phyloP scores from a whole-genome alignment of 2,797 vertebrate species.

The Furcifer pardalis region DNA sequence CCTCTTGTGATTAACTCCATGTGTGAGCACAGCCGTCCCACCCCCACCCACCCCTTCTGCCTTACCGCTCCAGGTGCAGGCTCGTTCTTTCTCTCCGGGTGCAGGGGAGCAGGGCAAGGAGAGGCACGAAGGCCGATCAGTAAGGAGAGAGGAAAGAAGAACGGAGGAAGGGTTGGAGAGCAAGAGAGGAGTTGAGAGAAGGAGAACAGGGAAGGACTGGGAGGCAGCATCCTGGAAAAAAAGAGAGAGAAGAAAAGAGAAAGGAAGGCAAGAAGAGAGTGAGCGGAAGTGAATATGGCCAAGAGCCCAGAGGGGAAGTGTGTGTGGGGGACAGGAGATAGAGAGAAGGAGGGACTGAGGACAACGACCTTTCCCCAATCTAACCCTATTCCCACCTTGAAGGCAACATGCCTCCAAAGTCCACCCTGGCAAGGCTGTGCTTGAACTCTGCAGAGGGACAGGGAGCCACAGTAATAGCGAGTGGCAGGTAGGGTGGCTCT shows the following conservation, averaged over 20 bases:
- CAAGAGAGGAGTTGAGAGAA: conserved; percentile 57
- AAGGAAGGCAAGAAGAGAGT: conserved; percentile 59
- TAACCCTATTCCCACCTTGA: neutral
- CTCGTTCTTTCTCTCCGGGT: conserved; percentile 35
- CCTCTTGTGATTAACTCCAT: conserved; percentile 79
- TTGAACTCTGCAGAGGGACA: neutral
- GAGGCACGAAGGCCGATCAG: conserved; percentile 48
- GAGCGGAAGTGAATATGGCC: conserved; percentile 55
- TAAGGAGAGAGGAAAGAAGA: conserved; percentile 53
- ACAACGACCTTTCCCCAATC: neutral
- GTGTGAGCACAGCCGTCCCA: conserved; percentile 63
- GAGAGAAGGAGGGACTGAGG: conserved; percentile 23
- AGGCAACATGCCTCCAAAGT: neutral
- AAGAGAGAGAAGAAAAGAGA: conserved; percentile 40
- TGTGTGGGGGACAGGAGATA: conserved; percentile 56
- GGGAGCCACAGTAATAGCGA: neutral
- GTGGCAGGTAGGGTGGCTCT: neutral
- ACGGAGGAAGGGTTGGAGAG: conserved; percentile 45
- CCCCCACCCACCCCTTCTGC: conserved; percentile 32
- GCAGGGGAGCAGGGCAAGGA: neutral
- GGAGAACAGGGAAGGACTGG: conserved; percentile 56
- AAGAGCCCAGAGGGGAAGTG: conserved; percentile 47
- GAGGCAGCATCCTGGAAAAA: conserved; percentile 67
- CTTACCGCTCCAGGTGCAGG: conserved; percentile 37
- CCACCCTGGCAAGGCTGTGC: neutral